Percentiles rank a stretch among this genome's conserved stretches.
Conservation (phyloP, 2,797 vertebrate genomes). For the Steatocranus sp. region DNA sequence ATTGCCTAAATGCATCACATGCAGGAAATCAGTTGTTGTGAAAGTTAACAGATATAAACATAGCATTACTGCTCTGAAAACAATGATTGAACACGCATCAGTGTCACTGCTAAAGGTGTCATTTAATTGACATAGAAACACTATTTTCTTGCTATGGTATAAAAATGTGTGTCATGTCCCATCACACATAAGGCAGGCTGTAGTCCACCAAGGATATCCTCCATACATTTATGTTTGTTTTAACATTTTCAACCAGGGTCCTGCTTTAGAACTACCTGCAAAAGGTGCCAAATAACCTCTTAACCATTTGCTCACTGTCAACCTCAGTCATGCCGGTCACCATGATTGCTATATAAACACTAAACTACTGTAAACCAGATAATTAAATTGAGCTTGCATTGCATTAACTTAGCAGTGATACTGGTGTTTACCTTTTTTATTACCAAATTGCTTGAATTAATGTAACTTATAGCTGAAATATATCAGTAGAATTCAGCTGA, state of each 20-base stretch:
- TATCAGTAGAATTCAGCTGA: neutral
- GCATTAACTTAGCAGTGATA: neutral
- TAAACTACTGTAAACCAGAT: neutral
- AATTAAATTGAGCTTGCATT: neutral
- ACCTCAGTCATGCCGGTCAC: neutral
- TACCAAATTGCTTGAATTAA: neutral
- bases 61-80: neutral
- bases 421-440: fast-evolving
- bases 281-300: neutral
- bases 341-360: neutral
- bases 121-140: neutral
- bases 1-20: neutral
- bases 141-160: neutral
- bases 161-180: neutral
- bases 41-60: neutral
- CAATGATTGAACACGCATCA: fast-evolving
- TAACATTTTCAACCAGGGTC: neutral
- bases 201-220: fast-evolving
- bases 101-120: neutral
- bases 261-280: neutral
- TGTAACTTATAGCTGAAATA: neutral
- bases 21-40: neutral
- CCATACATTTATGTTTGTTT: neutral
- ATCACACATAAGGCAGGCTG: neutral
- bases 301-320: neutral